phyloP scores from a whole-genome alignment of 2,113 vertebrate species.

The Paedocypris sp. region DNA sequence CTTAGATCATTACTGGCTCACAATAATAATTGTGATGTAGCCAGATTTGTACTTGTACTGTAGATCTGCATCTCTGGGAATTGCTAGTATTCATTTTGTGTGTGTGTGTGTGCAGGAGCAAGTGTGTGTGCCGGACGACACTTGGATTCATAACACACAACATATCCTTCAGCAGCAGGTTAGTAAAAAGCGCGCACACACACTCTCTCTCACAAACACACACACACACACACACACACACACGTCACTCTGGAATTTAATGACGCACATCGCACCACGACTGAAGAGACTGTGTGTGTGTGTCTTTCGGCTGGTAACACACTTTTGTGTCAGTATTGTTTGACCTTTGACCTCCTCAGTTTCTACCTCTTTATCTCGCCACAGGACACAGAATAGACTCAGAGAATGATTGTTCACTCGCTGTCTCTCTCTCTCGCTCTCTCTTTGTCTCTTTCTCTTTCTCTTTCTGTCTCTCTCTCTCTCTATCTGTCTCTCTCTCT shows the following conservation, averaged over 20 bases:
- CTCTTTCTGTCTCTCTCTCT: too few relatives aligned
- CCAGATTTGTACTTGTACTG: too few relatives aligned
- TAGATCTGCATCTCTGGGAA: background rate
- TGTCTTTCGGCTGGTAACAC: background rate
- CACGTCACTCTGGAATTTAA: background rate
- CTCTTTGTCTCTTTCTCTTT: too few relatives aligned
- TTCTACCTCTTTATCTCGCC: background rate
- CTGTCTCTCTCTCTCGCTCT: background rate
- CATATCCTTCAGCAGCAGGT: conserved; percentile 81
- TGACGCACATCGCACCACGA: background rate
- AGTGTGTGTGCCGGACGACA: conserved; percentile 59
- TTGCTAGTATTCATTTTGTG: too few relatives aligned
- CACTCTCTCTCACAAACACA: too few relatives aligned
- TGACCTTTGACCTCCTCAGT: conserved; percentile 21
- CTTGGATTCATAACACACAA: conserved; percentile 71
- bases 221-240: too few relatives aligned
- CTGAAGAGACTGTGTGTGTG: conserved; percentile 10
- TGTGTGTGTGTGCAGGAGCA: conserved; percentile 55
- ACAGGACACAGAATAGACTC: conserved; percentile 7
- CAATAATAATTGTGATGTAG: too few relatives aligned
- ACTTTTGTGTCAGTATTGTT: conserved; percentile 20
- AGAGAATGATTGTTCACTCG: too few relatives aligned
- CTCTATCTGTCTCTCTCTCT: too few relatives aligned
- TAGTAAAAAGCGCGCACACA: too few relatives aligned
- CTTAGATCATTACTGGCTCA: too few relatives aligned